Percentiles rank a stretch among this genome's conserved stretches.
Conservation (phyloP, 2,888 invertebrate genomes). For the Cataglyphis livida region DNA sequence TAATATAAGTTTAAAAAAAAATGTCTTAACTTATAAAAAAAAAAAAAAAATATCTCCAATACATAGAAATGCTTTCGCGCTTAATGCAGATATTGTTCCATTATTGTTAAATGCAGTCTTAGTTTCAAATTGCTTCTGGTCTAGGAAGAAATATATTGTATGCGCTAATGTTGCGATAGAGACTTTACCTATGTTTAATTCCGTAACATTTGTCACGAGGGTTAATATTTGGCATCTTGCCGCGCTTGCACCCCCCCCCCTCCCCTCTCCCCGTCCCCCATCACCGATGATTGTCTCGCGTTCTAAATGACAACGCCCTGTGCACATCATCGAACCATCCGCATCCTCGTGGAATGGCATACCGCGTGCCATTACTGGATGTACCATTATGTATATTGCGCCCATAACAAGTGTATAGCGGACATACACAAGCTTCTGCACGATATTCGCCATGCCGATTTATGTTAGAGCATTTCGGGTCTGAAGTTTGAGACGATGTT, state of each 20-base stretch:
- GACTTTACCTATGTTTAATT: neutral
- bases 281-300: neutral
- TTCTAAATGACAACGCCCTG: neutral
- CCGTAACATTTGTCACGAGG: neutral
- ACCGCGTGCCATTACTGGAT: constrained; percentile 7
- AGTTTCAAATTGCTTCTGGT: neutral
- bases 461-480: neutral
- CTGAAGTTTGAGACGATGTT: neutral
- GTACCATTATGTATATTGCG: constrained; percentile 14
- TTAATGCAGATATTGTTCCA: neutral
- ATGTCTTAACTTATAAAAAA: neutral
- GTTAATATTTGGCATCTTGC: neutral
- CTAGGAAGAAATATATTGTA: neutral
- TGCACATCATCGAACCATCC: constrained; percentile 11
- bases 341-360: neutral
- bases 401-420: neutral
- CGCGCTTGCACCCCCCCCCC: no score
- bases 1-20: neutral
- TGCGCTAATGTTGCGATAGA: neutral
- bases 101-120: neutral
- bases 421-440: neutral
- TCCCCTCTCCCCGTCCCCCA: no score
- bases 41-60: neutral
- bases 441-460: neutral
- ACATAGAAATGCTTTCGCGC: neutral